Conservation (phyloP, 2,113 vertebrate species). For the Pachypanchax playfairii region DNA sequence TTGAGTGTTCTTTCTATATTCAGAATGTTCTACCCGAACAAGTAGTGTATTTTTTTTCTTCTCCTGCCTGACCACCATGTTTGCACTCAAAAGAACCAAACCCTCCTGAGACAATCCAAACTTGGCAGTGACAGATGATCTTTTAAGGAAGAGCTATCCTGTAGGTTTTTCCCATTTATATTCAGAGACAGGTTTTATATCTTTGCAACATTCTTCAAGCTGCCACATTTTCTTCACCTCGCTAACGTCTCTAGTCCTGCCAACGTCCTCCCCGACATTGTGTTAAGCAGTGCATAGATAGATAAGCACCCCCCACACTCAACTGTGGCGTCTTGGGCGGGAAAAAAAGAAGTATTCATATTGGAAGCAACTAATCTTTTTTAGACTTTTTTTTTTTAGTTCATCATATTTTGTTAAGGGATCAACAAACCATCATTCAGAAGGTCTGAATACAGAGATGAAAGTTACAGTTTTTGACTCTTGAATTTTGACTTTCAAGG, state of each 20-base stretch:
- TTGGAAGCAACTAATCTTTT: background rate
- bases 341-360: background rate
- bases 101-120: slow-evolving; percentile 59
- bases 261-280: slow-evolving; percentile 31
- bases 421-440: too few species aligned
- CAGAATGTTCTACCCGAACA: slow-evolving; percentile 17
- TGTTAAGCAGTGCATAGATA: slow-evolving; percentile 27
- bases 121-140: slow-evolving; percentile 59
- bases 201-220: slow-evolving; percentile 49
- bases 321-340: background rate
- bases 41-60: background rate
- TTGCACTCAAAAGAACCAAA: slow-evolving; percentile 21
- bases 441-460: too few species aligned
- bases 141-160: slow-evolving; percentile 33
- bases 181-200: slow-evolving; percentile 49
- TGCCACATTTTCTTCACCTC: slow-evolving; percentile 39
- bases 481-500: too few species aligned
- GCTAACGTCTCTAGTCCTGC: slow-evolving; percentile 34
- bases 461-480: too few species aligned
- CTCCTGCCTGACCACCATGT: slow-evolving; percentile 1
- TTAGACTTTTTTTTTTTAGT: background rate
- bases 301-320: slow-evolving; percentile 58
- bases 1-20: slow-evolving; percentile 1
- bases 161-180: slow-evolving; percentile 56
- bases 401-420: too few species aligned